Conservation (phyloP, 2,888 invertebrate genomes). For the Acanthosepion esculentum region DNA sequence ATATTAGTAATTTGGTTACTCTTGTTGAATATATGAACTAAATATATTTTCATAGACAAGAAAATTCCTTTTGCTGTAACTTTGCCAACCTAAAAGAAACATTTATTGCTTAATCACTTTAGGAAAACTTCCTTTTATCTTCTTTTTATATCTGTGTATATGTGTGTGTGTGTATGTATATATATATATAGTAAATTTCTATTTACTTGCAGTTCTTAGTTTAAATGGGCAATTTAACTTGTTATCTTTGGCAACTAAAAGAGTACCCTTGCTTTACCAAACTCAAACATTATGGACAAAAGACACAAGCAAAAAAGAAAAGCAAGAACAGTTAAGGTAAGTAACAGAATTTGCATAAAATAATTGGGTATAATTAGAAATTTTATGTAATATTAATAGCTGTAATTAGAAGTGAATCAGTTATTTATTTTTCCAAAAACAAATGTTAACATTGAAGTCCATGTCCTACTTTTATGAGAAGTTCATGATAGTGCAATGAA, state of each 20-base stretch:
- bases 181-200: background rate
- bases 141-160: background rate
- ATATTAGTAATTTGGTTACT: too few species aligned
- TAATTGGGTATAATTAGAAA: background rate
- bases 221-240: constrained; percentile 2
- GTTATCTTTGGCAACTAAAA: constrained; percentile 36
- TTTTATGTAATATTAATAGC: too few species aligned
- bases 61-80: background rate
- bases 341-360: background rate
- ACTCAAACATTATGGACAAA: background rate
- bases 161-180: background rate
- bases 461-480: too few species aligned
- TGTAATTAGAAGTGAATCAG: too few species aligned
- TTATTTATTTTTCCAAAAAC: too few species aligned
- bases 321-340: constrained; percentile 39
- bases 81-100: background rate
- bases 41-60: background rate
- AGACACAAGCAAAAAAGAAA: constrained; percentile 1
- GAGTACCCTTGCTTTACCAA: background rate
- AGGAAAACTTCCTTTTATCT: too few species aligned
- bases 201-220: background rate
- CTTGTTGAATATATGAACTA: background rate
- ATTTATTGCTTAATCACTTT: background rate
- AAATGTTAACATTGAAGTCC: too few species aligned
- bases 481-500: too few species aligned